Evolutionary conservation across 2,113 vertebrate species (phyloP).

Genomic region (Rhombomys opimus): DNA sequence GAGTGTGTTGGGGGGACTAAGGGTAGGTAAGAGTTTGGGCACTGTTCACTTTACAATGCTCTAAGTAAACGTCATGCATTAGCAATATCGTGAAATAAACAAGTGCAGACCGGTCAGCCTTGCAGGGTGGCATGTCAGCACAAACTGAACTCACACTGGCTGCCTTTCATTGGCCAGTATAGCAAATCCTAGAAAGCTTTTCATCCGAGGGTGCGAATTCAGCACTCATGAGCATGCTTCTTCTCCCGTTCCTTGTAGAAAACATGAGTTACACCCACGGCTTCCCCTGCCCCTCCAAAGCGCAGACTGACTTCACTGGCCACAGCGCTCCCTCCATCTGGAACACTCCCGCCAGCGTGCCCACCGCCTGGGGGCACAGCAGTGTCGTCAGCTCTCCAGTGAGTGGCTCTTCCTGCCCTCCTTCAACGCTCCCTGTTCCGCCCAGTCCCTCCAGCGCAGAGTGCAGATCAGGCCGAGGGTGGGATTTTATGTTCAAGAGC

Average conservation of each 20-base stretch:
- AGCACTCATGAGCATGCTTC: background rate
- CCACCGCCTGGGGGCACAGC: slow-evolving; percentile 86
- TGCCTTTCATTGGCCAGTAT: background rate
- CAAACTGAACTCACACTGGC: background rate
- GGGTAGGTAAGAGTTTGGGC: background rate
- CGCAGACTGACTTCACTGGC: slow-evolving; percentile 86
- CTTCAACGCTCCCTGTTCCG: rapidly evolving
- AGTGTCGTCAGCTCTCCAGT: slow-evolving; percentile 86
- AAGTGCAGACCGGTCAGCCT: background rate
- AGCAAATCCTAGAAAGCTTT: background rate
- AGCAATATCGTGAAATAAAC: background rate
- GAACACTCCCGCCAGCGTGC: slow-evolving; percentile 82
- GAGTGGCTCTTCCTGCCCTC: slow-evolving; percentile 59
- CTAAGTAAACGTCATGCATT: background rate
- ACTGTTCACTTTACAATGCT: background rate
- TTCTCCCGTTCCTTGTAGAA: slow-evolving; percentile 80
- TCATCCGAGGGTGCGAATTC: background rate
- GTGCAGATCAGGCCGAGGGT: background rate
- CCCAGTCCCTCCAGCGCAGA: too few species aligned
- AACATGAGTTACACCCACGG: slow-evolving; percentile 88
- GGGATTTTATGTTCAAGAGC: background rate
- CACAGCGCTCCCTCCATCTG: slow-evolving; percentile 86
- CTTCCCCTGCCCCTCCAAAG: slow-evolving; percentile 85
- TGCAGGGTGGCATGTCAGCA: background rate
- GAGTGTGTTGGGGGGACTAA: background rate